Base-by-base conservation (phyloP, 2,888 invertebrate genomes). In the Epistrophella euchroma region DNA sequence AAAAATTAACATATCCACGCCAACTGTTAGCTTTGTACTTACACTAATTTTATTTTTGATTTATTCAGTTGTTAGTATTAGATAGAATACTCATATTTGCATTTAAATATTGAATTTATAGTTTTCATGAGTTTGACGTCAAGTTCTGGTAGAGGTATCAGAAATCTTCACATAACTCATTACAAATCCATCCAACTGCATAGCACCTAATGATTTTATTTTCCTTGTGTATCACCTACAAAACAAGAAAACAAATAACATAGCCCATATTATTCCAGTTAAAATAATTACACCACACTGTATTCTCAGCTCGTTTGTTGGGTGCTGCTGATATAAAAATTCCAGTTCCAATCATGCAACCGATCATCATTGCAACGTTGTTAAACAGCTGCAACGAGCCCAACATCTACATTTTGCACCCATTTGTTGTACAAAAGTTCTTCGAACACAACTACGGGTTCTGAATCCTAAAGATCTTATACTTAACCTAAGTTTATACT, bases 301-400 rank as follows among this genome's bases (percentile, higher is more conserved):
- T 40, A 40, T 40, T 62, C 47, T 37, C 17, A 47, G 55, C 56
- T 76, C 56, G 55, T 76, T 71, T 64, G 52, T 60, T 40, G 55
- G 43, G 28, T 25, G 35, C 62, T 25, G 43, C 70, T 70, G 80
- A 47, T 47, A 76, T 70, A 71, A 71, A 47, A 71, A 76, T 71
- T 82, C 76, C 76, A 72, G 56, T 64, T 82, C 50, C 55, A 76
- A 72, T 72, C 81, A 72, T 71, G 50, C 71, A 72, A 66, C 76
- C 55, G 56, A 76, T 82, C 81, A 82, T 82, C 66, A 72, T 72
- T 35, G 35, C 50, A 52, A 40, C 71, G 76, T 72, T 58, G 32
- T 19, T 40, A 17, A 13, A 55, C 71, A 52, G 64, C 62, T 71
- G 52, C 60, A 62, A 62, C 52, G 22, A 35, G 22, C 22, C 50